Evolutionary conservation across 30 jellyfish, hydroid and myxozoan genomes (phyloP).

Genomic region (Morbakka virulenta): DNA sequence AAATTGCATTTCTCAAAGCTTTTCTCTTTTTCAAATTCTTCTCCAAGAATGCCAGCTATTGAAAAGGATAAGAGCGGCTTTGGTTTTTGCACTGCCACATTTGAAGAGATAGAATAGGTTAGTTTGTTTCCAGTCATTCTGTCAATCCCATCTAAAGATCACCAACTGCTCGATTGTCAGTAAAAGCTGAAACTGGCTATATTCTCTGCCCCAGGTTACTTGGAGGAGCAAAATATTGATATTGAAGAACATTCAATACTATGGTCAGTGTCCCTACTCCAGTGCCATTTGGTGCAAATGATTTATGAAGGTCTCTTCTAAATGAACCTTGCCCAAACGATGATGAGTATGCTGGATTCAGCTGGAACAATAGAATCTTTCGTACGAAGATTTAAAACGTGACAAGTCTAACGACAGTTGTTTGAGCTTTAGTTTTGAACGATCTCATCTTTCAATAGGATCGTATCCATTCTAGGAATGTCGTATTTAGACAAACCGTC

Average conservation of each 20-base stretch:
- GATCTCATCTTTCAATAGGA: not conserved
- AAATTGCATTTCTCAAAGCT: not conserved
- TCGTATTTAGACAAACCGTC: not conserved
- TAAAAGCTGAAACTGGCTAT: no score
- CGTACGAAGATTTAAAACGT: not conserved
- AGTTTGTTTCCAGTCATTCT: not conserved
- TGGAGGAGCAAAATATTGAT: no score
- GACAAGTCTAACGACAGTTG: not conserved
- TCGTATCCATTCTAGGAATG: not conserved
- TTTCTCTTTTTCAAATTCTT: constrained; percentile 2
- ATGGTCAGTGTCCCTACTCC: no score
- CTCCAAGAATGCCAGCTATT: constrained; percentile 45
- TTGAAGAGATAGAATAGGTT: not conserved
- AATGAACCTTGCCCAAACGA: no score
- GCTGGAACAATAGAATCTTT: not conserved
- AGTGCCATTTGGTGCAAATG: no score
- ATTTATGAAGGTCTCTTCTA: no score
- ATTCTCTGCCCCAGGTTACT: not conserved
- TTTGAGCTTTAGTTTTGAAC: not conserved
- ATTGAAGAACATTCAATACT: no score
- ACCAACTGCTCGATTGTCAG: no score
- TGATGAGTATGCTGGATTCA: no score
- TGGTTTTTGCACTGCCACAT: not conserved
- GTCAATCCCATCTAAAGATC: not conserved
- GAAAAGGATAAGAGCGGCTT: constrained; percentile 26